phyloP scores from a whole-genome alignment of 1,140 invertebrate species.

The Himalopsyche phryganea region DNA sequence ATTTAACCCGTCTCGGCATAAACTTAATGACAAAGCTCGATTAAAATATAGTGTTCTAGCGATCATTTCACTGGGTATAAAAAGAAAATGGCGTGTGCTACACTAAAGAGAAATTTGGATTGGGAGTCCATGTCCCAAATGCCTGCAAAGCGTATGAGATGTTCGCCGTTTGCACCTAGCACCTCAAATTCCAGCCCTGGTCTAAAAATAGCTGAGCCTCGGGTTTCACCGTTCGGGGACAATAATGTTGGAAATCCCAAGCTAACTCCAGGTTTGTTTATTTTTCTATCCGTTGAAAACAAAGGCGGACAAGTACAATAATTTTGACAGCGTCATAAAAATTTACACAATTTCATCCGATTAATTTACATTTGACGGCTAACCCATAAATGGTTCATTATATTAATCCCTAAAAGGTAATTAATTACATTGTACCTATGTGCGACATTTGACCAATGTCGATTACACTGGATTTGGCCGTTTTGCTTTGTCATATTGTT shows the following conservation, averaged over 20 bases:
- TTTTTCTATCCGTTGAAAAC: constrained; percentile 23
- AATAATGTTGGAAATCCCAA: constrained; percentile 62
- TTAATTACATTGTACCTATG: too few species aligned
- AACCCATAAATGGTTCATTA: too few species aligned
- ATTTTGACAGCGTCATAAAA: too few species aligned
- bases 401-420: too few species aligned
- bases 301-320: constrained; percentile 1
- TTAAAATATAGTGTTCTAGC: constrained; percentile 3
- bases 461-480: too few species aligned
- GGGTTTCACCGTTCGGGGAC: constrained; percentile 72
- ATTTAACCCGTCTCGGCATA: background rate
- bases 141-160: constrained; percentile 82
- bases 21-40: background rate
- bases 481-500: too few species aligned
- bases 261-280: constrained; percentile 73
- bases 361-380: too few species aligned
- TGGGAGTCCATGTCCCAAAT: constrained; percentile 85
- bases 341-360: too few species aligned
- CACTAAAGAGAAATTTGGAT: constrained; percentile 87
- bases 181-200: constrained; percentile 66
- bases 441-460: too few species aligned
- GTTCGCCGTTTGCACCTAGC: constrained; percentile 73
- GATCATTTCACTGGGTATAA: constrained; percentile 31
- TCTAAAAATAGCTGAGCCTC: constrained; percentile 52
- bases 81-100: constrained; percentile 91